Conservation (phyloP, 1,140 invertebrate species). For the Tribolium madens region DNA sequence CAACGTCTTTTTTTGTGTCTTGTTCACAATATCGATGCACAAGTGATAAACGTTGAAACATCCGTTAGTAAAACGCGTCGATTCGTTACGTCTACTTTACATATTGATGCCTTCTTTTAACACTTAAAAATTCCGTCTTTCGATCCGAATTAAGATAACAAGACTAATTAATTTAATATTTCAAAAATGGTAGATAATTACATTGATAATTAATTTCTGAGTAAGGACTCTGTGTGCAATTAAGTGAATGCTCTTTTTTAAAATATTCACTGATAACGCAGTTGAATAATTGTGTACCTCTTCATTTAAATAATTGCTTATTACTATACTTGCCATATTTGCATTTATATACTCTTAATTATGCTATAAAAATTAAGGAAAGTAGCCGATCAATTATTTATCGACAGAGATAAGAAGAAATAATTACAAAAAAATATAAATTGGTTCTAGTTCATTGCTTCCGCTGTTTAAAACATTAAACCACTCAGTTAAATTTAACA, state of each 20-base stretch:
- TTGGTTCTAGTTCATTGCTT: background rate
- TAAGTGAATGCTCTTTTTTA: conserved; percentile 42
- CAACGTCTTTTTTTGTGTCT: too few species aligned
- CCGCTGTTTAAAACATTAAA: background rate
- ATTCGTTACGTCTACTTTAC: conserved; percentile 31
- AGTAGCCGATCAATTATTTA: background rate
- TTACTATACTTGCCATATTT: conserved; percentile 29
- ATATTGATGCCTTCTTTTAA: conserved; percentile 30
- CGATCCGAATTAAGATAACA: conserved; percentile 32
- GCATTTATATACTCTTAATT: conserved; percentile 38
- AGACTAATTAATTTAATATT: conserved; percentile 44
- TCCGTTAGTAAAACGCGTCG: background rate
- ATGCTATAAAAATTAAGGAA: conserved; percentile 4
- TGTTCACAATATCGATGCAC: background rate
- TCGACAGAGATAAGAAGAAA: background rate
- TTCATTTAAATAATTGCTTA: conserved; percentile 48
- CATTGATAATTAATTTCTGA: conserved; percentile 32
- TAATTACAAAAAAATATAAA: background rate
- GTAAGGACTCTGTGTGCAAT: conserved; percentile 36
- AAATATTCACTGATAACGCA: conserved; percentile 45
- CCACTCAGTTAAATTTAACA: background rate
- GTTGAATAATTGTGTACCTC: conserved; percentile 41
- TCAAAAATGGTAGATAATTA: conserved; percentile 31
- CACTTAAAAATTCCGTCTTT: conserved; percentile 32
- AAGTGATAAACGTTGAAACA: background rate